Base-by-base conservation (phyloP, 2,113 vertebrate species). In the Parus major region DNA sequence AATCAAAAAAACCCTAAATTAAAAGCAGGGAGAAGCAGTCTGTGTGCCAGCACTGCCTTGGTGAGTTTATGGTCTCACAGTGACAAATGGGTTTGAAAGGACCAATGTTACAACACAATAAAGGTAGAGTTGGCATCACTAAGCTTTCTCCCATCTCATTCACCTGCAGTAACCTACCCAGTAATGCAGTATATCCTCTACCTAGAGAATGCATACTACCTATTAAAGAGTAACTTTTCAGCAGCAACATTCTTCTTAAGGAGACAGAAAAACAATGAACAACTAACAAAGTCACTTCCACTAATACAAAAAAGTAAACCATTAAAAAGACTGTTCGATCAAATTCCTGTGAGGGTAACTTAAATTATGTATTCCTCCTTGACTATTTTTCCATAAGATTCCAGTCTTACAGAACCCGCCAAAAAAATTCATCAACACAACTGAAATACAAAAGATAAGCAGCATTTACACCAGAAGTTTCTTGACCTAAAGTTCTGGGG, bases 351-450 rank as follows among this genome's bases (percentile, higher is more conserved):
- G 31, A 76, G 39, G 24, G 12, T 68, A 86, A 79, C 21, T 56
- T 18, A 41, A 92, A 84, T 57, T 7, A 81, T 35, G 12, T 20
- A 71, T 61, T 95, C 83, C 56, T 64, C 41, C 61, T 80, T 71
- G 16, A n/a, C 27, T 33, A 3, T n/a, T 70, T 57, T 49, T 60
- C 28, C 5, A 41, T 78, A 81, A 71, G 69, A 73, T 82, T 96
- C 76, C 77, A 50, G 66, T 90, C 22, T 68, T 39, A 88, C 0
- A 80, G 44, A 88, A 55, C 9, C 28, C 75, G 60, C 39, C 91
- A 83, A 72, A 57, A 90, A 90, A 95, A 97, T 80, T 72, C 66
- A 93, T 77, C 92, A 96, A 90, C 80, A 69, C 65, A 96, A 70
- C 18, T 89, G 71, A 81, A 93, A 86, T 64, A 27, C 24, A 53